phyloP scores from a whole-genome alignment of 64 coral and sea anemone genomes.

The Anthopleura sola region DNA sequence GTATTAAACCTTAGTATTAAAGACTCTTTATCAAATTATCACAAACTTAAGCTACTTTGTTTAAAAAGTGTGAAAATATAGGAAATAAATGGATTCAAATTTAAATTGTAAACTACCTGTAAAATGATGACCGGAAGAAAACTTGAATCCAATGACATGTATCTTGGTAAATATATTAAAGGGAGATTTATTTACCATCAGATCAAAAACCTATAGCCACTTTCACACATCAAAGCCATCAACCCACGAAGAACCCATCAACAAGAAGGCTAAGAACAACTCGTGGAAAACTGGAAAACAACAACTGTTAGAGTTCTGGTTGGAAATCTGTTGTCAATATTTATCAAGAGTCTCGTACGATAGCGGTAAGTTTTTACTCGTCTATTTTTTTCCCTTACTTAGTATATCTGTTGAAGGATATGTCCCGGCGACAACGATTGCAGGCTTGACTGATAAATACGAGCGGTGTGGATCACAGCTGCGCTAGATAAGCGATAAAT shows the following conservation, averaged over 20 bases:
- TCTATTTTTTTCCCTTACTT: background rate
- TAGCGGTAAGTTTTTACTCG: background rate
- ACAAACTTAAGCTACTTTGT: too few relatives aligned
- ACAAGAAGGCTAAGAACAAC: too few relatives aligned
- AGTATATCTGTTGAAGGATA: too few relatives aligned
- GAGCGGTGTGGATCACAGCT: too few relatives aligned
- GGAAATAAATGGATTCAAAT: too few relatives aligned
- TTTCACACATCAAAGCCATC: background rate
- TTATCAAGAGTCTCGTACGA: background rate
- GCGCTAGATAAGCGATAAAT: too few relatives aligned
- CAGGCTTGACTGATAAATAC: too few relatives aligned
- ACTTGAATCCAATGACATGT: background rate
- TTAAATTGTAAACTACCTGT: background rate
- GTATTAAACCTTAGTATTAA: too few relatives aligned
- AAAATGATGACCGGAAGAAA: background rate
- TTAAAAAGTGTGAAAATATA: too few relatives aligned
- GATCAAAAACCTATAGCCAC: background rate
- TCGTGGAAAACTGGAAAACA: background rate
- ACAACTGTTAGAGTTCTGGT: background rate
- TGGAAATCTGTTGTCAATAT: background rate
- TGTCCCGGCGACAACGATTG: too few relatives aligned
- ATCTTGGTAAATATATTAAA: background rate
- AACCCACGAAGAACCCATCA: too few relatives aligned
- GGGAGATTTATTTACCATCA: background rate
- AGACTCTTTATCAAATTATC: too few relatives aligned